Percentiles rank a stretch among this genome's conserved stretches.
Evolutionary conservation across 2,888 invertebrate genomes (phyloP).

Genomic region (Sipunculus nudus): DNA sequence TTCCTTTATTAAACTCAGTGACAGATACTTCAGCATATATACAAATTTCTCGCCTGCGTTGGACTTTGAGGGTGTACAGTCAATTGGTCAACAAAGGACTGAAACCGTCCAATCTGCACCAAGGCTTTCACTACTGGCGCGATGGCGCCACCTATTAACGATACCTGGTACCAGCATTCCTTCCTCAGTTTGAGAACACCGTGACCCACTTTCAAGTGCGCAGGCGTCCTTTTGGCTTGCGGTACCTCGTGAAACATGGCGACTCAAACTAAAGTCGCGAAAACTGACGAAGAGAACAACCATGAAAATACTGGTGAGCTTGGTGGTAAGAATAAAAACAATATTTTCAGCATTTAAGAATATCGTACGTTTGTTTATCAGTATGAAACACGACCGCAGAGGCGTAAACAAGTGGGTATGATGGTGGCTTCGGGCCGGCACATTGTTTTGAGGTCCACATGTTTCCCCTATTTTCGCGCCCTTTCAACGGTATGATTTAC

Average conservation of each 20-base stretch:
- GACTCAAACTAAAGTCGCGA: conserved; percentile 62
- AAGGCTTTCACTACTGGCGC: no score
- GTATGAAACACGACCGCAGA: not conserved
- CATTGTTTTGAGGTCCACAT: not conserved
- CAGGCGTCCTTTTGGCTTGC: conserved; percentile 38
- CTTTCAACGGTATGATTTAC: no score
- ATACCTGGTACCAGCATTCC: no score
- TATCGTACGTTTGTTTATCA: not conserved
- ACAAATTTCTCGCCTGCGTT: no score
- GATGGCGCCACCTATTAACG: no score
- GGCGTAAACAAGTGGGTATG: not conserved
- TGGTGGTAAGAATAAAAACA: conserved; percentile 50
- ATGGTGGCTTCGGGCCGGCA: not conserved
- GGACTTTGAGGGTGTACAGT: no score
- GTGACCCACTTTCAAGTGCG: conserved; percentile 14
- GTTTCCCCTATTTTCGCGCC: no score
- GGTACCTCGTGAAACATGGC: conserved; percentile 62
- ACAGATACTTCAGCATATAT: no score
- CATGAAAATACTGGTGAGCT: conserved; percentile 62
- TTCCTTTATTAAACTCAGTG: no score
- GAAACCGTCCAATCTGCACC: no score
- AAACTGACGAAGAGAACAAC: conserved; percentile 63
- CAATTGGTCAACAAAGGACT: no score
- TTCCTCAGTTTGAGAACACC: no score
- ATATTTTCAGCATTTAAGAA: not conserved